Evolutionary conservation across 2,888 invertebrate species (phyloP).

Genomic region (Epinotia demarniana): DNA sequence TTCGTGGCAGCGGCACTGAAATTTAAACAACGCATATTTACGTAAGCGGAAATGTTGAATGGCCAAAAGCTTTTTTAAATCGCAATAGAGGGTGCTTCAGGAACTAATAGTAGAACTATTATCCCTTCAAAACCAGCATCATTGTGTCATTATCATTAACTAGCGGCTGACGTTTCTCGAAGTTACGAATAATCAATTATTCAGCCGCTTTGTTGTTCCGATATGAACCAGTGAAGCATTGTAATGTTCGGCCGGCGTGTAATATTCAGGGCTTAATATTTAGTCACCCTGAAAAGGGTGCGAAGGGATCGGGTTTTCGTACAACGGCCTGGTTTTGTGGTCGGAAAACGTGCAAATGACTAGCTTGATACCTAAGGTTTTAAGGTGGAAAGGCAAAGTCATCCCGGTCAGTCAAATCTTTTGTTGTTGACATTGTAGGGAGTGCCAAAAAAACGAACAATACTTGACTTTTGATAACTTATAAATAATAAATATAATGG

Average conservation of each 20-base stretch:
- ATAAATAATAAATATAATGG: too few relatives aligned
- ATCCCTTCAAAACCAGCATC: neutral
- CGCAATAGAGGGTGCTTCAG: neutral
- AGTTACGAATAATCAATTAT: conserved; percentile 42
- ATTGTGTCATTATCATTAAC: conserved; percentile 22
- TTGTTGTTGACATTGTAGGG: neutral
- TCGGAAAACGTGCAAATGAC: neutral
- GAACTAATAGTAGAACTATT: conserved; percentile 11
- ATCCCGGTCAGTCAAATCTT: neutral
- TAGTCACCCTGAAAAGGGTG: conserved; percentile 45
- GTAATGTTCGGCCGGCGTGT: conserved; percentile 44
- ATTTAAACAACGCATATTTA: neutral
- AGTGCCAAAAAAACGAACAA: too few relatives aligned
- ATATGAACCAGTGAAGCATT: conserved; percentile 45
- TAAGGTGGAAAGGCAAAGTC: neutral
- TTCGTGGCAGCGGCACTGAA: neutral
- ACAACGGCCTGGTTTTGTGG: conserved; percentile 5
- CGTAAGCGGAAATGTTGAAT: neutral
- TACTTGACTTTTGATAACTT: too few relatives aligned
- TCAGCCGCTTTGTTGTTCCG: conserved; percentile 38
- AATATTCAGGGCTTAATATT: conserved; percentile 47
- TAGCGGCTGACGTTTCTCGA: conserved; percentile 29
- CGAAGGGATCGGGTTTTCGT: conserved; percentile 1
- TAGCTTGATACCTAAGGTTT: neutral
- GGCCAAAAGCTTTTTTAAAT: neutral